phyloP scores from a whole-genome alignment of 2,797 vertebrate species.

The Chiloscyllium punctatum region DNA sequence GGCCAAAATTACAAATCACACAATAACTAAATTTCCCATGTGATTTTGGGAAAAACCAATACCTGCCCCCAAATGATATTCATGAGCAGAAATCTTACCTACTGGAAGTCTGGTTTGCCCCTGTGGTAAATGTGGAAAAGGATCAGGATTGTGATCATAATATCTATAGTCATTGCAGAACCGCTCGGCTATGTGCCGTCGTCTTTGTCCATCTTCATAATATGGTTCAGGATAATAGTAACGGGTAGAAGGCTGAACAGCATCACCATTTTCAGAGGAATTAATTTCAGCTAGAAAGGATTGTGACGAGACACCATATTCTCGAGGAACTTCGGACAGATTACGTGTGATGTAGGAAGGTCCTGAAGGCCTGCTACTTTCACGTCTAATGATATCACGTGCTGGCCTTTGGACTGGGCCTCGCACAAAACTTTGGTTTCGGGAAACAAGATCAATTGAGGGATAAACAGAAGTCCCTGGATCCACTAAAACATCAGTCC shows the following conservation, averaged over 20 bases:
- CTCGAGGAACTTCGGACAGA: constrained; percentile 74
- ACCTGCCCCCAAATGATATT: too few species aligned
- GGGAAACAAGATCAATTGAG: constrained; percentile 57
- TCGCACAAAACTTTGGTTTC: constrained; percentile 83
- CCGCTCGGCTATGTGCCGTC: constrained; percentile 67
- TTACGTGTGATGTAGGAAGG: constrained; percentile 80
- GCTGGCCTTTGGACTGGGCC: constrained; percentile 68
- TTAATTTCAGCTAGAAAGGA: constrained; percentile 75
- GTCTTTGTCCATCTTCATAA: constrained; percentile 72
- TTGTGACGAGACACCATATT: constrained; percentile 79
- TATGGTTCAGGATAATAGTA: constrained; percentile 80
- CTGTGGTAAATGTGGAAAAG: constrained; percentile 79
- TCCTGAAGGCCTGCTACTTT: constrained; percentile 86
- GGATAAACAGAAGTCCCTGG: constrained; percentile 46
- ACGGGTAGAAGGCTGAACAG: constrained; percentile 49
- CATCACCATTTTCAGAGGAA: constrained; percentile 78
- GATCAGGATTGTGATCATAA: constrained; percentile 75
- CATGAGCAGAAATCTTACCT: constrained; percentile 59
- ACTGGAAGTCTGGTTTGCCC: constrained; percentile 74
- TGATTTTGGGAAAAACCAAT: not conserved
- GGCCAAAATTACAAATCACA: not conserved
- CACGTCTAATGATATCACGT: constrained; percentile 81
- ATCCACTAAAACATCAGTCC: constrained; percentile 79
- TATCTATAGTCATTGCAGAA: constrained; percentile 85
- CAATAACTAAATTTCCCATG: not conserved